phyloP scores from a whole-genome alignment of 1,140 invertebrate genomes.

The Hycleus cichorii region DNA sequence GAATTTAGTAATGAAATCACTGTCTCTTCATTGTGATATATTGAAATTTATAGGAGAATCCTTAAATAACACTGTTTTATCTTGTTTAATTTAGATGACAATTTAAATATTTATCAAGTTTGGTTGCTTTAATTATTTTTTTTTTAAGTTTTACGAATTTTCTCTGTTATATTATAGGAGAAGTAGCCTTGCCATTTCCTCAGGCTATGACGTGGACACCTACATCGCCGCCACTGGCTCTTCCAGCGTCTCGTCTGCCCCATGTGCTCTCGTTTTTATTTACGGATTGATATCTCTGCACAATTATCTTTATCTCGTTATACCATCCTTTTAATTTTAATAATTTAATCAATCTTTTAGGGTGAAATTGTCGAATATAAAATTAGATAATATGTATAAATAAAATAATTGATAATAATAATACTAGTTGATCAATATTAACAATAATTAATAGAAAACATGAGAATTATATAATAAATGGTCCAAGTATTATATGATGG shows the following conservation, averaged over 20 bases:
- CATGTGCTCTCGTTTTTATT: neutral
- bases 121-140: no score
- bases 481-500: constrained; percentile 10
- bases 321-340: no score
- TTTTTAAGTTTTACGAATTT: neutral
- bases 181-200: constrained; percentile 31
- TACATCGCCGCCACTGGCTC: constrained; percentile 3
- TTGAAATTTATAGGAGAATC: no score
- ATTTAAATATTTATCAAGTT: no score
- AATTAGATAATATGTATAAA: no score
- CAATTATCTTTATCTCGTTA: no score
- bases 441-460: neutral
- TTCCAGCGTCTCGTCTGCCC: neutral
- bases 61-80: neutral
- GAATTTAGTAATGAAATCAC: no score
- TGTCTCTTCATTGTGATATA: no score
- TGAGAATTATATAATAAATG: neutral
- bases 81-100: neutral
- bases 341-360: neutral
- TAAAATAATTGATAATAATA: no score
- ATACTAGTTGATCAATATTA: neutral
- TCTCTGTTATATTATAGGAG: constrained; percentile 15
- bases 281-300: neutral
- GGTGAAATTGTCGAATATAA: constrained; percentile 7
- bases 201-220: constrained; percentile 15